These are phyloP conservation scores for Elaphurus davidianus DNA, from an alignment of 2,113 vertebrate genomes.

Conservation along the genomic window DNA sequence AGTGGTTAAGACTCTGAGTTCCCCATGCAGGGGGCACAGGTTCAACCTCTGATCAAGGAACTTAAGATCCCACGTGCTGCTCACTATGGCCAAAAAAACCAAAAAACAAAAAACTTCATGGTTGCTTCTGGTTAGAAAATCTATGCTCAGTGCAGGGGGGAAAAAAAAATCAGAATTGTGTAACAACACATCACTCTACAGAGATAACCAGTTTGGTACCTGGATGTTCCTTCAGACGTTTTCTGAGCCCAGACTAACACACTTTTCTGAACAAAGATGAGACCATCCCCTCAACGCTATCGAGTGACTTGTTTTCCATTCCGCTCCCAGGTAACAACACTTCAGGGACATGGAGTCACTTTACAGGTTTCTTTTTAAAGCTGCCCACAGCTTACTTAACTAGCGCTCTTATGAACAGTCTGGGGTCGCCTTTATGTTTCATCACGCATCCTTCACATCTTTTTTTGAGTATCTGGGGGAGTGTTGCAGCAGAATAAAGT, in stretches of 20 bases:
- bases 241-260: background rate
- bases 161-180: background rate
- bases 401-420: background rate
- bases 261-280: background rate
- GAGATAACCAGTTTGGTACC: background rate
- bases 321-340: fast-evolving
- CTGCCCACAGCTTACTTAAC: background rate
- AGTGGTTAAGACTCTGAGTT: background rate
- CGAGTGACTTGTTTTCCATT: background rate
- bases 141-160: background rate
- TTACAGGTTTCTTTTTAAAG: background rate
- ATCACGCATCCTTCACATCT: fast-evolving
- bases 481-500: background rate
- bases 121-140: background rate
- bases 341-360: fast-evolving
- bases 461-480: fast-evolving
- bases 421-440: background rate
- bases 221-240: background rate
- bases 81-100: background rate
- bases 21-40: background rate
- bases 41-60: background rate
- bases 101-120: background rate
- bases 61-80: background rate
- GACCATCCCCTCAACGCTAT: too few species aligned
- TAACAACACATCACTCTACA: background rate